Evolutionary conservation across 2,113 vertebrate genomes (phyloP), one percentile per base, ranked within the genome.

Genomic region (Redunca redunca): DNA sequence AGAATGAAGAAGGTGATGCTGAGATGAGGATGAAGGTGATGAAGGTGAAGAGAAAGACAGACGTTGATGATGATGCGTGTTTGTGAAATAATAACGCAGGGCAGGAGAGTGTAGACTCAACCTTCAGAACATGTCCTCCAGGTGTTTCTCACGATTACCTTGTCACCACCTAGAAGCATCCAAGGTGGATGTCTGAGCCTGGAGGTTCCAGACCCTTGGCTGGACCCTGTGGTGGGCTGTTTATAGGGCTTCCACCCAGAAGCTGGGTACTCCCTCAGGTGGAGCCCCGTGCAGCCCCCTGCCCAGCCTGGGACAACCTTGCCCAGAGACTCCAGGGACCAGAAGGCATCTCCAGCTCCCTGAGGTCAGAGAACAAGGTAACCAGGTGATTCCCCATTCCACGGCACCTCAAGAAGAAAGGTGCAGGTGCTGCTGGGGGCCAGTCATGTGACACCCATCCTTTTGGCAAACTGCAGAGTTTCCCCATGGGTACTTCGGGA

Each of bases 21-120:
- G 81, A 55, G 19, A 40, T 26, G 82, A 23, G 13, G 52, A 55
- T 25, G 23, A 36, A n/a, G 80, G 28, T 8, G 52, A n/a, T 4
- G 81, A 55, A 36, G 50, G 43, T 46, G 30, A 43, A 23, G 53
- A n/a, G 23, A 67, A 40, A 33, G 36, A 21, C 0, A 5, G 28
- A 48, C 0, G 1, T 36, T 1, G 52, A 11, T 21, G 30, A 48
- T 16, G 40, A 50, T 6, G 7, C 0, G 0, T 5, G 3, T 16
- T 2, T 14, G 64, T 21, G 57, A 50, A 55, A 67, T 15, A 48
- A 53, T 2, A 74, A 74, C 5, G 5, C 78, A 23, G 50, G 28
- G 40, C 62, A 50, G 83, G 64, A n/a, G 17, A n/a, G 64, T 2
- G 1, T 6, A 11, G 57, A 26, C 23, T 53, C 50, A 8, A 6